Evolutionary conservation across 2,888 invertebrate genomes (phyloP).

Genomic region (Clusia tigrina): DNA sequence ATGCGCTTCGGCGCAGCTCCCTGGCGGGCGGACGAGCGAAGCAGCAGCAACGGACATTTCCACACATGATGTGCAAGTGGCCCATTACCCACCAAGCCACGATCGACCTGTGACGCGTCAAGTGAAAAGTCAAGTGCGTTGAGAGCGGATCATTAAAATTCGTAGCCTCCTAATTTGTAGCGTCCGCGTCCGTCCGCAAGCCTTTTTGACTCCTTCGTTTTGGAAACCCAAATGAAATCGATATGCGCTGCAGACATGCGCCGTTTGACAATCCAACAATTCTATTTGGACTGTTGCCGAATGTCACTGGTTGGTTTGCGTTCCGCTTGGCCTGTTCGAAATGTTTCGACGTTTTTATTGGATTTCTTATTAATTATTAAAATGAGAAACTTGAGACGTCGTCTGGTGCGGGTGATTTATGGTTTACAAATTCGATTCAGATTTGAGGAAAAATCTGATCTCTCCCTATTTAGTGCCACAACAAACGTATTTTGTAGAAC

Average conservation of each 20-base stretch:
- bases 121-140: background rate
- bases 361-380: constrained; percentile 44
- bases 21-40: constrained; percentile 23
- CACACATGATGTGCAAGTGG: constrained; percentile 14
- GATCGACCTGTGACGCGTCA: constrained; percentile 2
- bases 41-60: constrained; percentile 7
- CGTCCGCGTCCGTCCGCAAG: background rate
- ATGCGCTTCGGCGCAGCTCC: constrained; percentile 9
- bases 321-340: background rate
- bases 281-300: background rate
- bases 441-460: no score
- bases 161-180: constrained; percentile 22
- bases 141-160: constrained; percentile 7
- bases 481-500: no score
- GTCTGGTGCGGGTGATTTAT: background rate
- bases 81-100: background rate
- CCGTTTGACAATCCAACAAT: constrained; percentile 15
- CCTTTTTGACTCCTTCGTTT: no score
- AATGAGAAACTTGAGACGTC: constrained; percentile 42
- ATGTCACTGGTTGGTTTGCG: background rate
- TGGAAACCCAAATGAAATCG: constrained; percentile 43
- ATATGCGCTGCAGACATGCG: no score
- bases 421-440: background rate
- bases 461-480: no score
- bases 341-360: constrained; percentile 52